These are phyloP conservation scores for Myanophis thanlyinensis DNA, from an alignment of 2,113 vertebrate genomes.

Conservation along the genomic window DNA sequence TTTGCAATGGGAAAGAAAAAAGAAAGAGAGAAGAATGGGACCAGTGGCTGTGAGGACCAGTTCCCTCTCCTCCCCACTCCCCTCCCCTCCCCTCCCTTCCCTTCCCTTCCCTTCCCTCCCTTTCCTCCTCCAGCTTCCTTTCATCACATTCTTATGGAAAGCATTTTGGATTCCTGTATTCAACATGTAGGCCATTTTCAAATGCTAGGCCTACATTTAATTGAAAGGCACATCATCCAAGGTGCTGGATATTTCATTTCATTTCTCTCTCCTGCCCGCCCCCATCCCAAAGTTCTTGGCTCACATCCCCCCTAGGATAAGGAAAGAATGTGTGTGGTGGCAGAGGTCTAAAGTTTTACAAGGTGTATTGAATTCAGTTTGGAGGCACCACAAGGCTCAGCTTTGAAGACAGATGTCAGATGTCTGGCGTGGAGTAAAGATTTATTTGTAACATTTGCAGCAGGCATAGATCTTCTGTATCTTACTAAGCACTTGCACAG, in stretches of 20 bases:
- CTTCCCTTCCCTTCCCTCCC: slow-evolving; percentile 44
- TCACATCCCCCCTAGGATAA: slow-evolving; percentile 30
- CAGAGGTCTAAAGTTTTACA: slow-evolving; percentile 50
- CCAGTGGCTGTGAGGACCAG: slow-evolving; percentile 42
- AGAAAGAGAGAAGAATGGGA: slow-evolving; percentile 54
- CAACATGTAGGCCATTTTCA: slow-evolving; percentile 52
- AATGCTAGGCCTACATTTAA: slow-evolving; percentile 50
- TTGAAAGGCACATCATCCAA: background rate
- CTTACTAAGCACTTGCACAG: background rate
- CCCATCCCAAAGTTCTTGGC: slow-evolving; percentile 37
- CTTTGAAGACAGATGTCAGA: background rate
- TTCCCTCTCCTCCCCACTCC: background rate
- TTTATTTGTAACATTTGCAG: background rate
- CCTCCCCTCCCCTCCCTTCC: background rate
- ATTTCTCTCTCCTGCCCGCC: background rate
- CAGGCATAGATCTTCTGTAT: background rate
- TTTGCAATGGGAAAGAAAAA: slow-evolving; percentile 49
- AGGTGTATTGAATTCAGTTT: slow-evolving; percentile 42
- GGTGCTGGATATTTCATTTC: background rate
- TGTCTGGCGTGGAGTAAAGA: background rate
- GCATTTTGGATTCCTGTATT: background rate
- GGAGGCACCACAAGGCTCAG: slow-evolving; percentile 27
- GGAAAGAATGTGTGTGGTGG: slow-evolving; percentile 43
- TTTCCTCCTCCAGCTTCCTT: slow-evolving; percentile 51
- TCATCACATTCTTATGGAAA: slow-evolving; percentile 37